Evolutionary conservation across 1,140 invertebrate genomes (phyloP).

Genomic region (Bathynomus jamesi): DNA sequence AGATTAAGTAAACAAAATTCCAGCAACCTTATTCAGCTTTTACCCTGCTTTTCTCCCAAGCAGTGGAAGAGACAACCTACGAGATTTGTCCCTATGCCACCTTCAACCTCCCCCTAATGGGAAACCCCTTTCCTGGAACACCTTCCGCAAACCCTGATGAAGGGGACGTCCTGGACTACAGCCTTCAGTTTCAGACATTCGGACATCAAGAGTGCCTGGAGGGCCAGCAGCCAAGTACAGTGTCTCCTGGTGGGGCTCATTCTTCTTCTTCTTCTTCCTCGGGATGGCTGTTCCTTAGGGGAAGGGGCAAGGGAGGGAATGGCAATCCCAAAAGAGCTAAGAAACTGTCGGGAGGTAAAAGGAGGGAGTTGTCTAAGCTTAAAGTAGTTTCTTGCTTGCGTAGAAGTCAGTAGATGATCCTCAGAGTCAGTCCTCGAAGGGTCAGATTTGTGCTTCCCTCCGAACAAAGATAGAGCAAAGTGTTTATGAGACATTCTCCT

Average conservation of each 20-base stretch:
- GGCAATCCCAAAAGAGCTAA: constrained; percentile 9
- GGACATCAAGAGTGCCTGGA: constrained; percentile 59
- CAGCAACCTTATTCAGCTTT: neutral
- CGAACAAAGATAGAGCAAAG: no score
- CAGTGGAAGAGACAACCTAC: constrained; percentile 54
- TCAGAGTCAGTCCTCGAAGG: no score
- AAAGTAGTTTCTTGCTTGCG: no score
- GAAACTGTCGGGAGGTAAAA: neutral
- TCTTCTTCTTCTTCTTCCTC: constrained; percentile 4
- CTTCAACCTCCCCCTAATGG: constrained; percentile 57
- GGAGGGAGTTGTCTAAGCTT: neutral
- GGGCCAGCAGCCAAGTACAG: constrained; percentile 32
- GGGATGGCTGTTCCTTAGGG: neutral
- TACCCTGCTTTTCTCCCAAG: constrained; percentile 18
- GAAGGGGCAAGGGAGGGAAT: neutral
- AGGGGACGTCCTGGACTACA: constrained; percentile 54
- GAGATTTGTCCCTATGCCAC: constrained; percentile 77
- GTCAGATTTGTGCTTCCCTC: no score
- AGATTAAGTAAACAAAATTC: neutral
- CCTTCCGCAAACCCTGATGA: constrained; percentile 43
- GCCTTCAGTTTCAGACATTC: constrained; percentile 70
- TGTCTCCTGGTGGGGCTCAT: constrained; percentile 10
- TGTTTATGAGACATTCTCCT: no score
- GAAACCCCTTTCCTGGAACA: neutral
- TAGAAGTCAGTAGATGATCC: no score